phyloP scores from a whole-genome alignment of 2,113 vertebrate genomes.

The Mus spicilegus region DNA sequence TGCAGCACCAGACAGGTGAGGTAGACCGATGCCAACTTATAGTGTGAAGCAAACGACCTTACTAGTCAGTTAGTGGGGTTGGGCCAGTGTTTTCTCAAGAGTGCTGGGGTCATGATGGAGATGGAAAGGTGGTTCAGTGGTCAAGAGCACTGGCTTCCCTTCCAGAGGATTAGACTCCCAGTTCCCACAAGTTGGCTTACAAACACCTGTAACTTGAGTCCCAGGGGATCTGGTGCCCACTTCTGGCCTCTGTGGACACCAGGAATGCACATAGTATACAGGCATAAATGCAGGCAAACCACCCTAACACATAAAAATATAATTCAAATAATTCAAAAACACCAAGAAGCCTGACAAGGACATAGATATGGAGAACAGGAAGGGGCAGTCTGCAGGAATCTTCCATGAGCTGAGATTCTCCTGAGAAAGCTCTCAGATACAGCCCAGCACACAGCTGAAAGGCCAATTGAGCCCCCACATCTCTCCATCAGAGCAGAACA shows the following conservation, averaged over 20 bases:
- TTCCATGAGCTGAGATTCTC: background rate
- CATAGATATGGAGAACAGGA: background rate
- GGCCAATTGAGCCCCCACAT: background rate
- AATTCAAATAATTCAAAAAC: background rate
- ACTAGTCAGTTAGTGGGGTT: too few relatives aligned
- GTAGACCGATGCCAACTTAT: background rate
- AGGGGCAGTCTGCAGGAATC: background rate
- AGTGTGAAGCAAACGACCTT: background rate
- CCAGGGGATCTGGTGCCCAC: too few relatives aligned
- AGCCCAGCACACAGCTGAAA: background rate
- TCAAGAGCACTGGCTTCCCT: background rate
- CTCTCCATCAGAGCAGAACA: conserved; percentile 27
- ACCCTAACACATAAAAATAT: background rate
- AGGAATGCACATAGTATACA: background rate
- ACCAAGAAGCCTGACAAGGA: background rate
- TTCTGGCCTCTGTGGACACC: background rate
- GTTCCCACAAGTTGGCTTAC: background rate
- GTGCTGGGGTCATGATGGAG: background rate
- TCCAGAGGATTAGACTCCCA: background rate
- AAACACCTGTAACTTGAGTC: background rate
- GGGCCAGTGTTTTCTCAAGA: background rate
- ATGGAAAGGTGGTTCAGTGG: background rate
- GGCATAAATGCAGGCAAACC: background rate
- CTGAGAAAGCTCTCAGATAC: background rate
- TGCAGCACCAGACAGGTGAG: background rate